A percentile compares a stretch with the other conserved stretches of the same genome.
Conservation (phyloP, 2,888 invertebrate genomes). For the Xanthorhoe spadicearia region DNA sequence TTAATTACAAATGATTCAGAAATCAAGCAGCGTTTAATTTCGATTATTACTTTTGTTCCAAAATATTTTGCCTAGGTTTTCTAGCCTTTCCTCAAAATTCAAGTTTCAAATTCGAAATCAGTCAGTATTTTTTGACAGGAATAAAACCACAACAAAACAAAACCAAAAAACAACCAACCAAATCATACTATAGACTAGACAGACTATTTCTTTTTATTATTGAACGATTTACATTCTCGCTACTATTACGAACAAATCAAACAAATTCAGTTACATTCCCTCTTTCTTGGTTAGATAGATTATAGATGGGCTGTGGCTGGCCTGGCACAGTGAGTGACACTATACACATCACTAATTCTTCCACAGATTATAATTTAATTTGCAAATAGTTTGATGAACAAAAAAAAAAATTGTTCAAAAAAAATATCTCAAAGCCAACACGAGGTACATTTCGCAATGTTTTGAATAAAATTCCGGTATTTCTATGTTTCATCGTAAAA, state of each 20-base stretch:
- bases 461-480: constrained; percentile 50
- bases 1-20: background rate
- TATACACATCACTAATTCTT: background rate
- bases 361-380: constrained; percentile 13
- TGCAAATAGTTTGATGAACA: background rate
- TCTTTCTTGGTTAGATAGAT: too few species aligned
- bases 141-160: background rate
- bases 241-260: too few species aligned
- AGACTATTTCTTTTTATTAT: too few species aligned
- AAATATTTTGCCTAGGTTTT: background rate
- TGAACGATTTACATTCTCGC: too few species aligned
- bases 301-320: too few species aligned
- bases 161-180: background rate
- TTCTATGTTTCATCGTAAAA: constrained; percentile 24
- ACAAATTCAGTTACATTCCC: too few species aligned
- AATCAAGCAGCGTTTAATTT: background rate
- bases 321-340: too few species aligned
- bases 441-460: constrained; percentile 59
- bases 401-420: constrained; percentile 27
- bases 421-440: constrained; percentile 44
- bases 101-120: constrained; percentile 26
- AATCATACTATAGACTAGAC: background rate
- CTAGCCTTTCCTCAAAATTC: background rate
- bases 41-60: background rate
- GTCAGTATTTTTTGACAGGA: constrained; percentile 28